Percentiles rank a stretch among this genome's conserved stretches.
Conservation (phyloP, 2,888 invertebrate species). For the Reticulitermes lucifugus region DNA sequence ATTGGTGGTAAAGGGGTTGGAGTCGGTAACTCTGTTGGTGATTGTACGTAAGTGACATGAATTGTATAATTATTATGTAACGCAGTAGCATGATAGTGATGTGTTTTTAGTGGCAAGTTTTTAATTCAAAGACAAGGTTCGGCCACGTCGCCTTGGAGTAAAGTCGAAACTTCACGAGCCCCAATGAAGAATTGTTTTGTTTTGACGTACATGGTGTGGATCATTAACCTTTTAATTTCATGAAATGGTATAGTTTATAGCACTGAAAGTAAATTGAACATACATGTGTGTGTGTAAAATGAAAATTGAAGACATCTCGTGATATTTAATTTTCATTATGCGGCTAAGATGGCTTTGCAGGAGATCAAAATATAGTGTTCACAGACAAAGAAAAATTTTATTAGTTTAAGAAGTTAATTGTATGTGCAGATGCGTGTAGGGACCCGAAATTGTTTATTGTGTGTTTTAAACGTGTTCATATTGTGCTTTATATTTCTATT, state of each 20-base stretch:
- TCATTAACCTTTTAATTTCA: not conserved
- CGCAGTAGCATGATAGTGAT: not conserved
- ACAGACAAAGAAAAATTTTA: slow-evolving; percentile 4
- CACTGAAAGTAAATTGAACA: not conserved
- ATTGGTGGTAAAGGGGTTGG: slow-evolving; percentile 34
- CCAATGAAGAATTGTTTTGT: slow-evolving; percentile 33
- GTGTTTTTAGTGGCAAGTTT: not conserved
- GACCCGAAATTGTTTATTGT: too few species aligned
- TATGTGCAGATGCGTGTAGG: not conserved
- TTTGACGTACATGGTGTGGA: slow-evolving; percentile 14
- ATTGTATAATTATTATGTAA: not conserved
- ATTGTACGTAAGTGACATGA: not conserved
- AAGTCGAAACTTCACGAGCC: slow-evolving; percentile 1
- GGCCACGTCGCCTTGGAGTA: slow-evolving; percentile 31
- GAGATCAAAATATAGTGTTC: not conserved
- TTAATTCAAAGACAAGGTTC: not conserved
- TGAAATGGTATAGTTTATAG: not conserved
- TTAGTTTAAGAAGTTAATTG: not conserved
- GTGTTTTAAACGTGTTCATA: too few species aligned
- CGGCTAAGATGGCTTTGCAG: slow-evolving; percentile 1
- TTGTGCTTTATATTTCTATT: too few species aligned
- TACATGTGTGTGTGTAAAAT: not conserved
- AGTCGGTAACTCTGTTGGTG: slow-evolving; percentile 15
- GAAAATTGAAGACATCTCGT: not conserved
- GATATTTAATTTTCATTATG: not conserved